A percentile compares a stretch with the other conserved stretches of the same genome.
phyloP scores from a whole-genome alignment of 2,113 vertebrate genomes.

The Dissostichus mawsoni region DNA sequence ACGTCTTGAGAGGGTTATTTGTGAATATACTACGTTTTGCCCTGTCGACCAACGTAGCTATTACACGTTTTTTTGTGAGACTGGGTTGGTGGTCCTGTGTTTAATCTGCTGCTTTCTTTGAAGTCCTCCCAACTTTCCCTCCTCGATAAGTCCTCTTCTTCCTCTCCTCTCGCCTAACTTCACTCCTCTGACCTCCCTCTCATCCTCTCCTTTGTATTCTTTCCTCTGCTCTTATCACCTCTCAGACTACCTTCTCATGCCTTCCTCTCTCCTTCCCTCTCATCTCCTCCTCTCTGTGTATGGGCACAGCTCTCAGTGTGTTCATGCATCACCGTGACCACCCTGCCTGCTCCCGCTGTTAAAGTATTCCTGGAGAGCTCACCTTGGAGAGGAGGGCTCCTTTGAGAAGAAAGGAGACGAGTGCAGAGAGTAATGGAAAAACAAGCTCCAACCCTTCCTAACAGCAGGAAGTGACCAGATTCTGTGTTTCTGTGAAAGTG shows the following conservation, averaged over 20 bases:
- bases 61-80: too few relatives aligned
- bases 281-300: slow-evolving; percentile 8
- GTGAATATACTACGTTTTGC: too few relatives aligned
- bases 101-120: slow-evolving; percentile 50
- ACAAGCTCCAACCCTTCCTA: slow-evolving; percentile 1
- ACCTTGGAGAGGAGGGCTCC: slow-evolving; percentile 49
- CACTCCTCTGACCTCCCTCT: slow-evolving; percentile 17
- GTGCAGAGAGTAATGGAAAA: slow-evolving; percentile 40
- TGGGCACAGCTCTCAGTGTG: slow-evolving; percentile 24
- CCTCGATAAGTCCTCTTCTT: slow-evolving; percentile 16
- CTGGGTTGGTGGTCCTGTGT: slow-evolving; percentile 4
- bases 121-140: slow-evolving; percentile 54
- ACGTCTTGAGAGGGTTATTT: too few relatives aligned
- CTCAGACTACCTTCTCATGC: slow-evolving; percentile 18
- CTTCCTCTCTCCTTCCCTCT: slow-evolving; percentile 37
- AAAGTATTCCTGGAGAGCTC: slow-evolving; percentile 56
- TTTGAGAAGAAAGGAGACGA: slow-evolving; percentile 30
- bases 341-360: slow-evolving; percentile 55
- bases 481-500: slow-evolving; percentile 18
- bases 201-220: not conserved
- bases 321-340: slow-evolving; percentile 59
- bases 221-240: slow-evolving; percentile 16
- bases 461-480: slow-evolving; percentile 35
- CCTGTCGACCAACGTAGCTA: too few relatives aligned
- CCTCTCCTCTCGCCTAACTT: slow-evolving; percentile 5